These are phyloP conservation scores for Andrena haemorrhoa DNA, from an alignment of 2,888 invertebrate genomes.

Conservation along the genomic window DNA sequence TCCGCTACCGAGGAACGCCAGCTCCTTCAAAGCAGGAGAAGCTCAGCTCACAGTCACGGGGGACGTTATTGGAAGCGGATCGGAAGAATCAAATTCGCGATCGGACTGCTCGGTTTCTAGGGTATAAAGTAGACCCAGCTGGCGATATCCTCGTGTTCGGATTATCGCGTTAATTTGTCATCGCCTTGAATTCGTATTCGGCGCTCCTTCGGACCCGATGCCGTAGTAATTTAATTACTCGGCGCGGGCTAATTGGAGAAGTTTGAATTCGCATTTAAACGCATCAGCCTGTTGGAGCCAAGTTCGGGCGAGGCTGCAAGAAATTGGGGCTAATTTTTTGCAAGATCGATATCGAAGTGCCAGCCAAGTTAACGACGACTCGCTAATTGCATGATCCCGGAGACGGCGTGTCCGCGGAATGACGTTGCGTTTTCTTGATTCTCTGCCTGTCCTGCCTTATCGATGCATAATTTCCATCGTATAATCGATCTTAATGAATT, in stretches of 20 bases:
- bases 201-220: neutral
- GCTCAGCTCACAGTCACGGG: neutral
- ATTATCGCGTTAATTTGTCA: constrained; percentile 7
- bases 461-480: constrained; percentile 6
- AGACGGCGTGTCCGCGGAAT: neutral
- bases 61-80: neutral
- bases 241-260: constrained; percentile 19
- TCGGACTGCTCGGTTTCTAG: neutral
- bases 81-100: neutral
- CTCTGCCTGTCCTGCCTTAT: neutral
- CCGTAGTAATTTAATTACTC: constrained; percentile 14
- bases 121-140: neutral
- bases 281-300: neutral
- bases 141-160: neutral
- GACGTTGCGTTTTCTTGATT: neutral
- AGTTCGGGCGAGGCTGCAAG: neutral
- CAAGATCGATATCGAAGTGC: constrained; percentile 14
- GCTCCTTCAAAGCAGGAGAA: neutral
- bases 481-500: neutral
- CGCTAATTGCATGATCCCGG: constrained; percentile 28
- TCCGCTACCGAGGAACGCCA: neutral
- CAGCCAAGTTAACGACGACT: constrained; percentile 3
- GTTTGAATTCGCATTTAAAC: constrained; percentile 28
- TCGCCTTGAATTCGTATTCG: neutral
- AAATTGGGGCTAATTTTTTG: constrained; percentile 25